Conservation (phyloP, 2,113 vertebrate species). For the Saccopteryx leptura region DNA sequence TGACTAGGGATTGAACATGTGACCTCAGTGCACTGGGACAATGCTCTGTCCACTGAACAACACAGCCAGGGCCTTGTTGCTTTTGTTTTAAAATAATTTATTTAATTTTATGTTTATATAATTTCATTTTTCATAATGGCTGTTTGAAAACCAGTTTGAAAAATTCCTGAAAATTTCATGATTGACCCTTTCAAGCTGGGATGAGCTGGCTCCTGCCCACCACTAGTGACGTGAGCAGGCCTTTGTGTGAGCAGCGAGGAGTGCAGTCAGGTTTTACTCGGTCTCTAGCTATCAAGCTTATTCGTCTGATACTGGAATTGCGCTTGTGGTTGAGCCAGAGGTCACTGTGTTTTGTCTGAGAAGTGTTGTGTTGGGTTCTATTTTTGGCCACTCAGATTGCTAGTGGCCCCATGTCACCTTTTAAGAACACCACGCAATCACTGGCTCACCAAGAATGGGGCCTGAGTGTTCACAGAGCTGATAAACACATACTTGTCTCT, state of each 20-base stretch:
- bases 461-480: neutral
- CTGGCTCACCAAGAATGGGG: neutral
- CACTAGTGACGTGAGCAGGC: neutral
- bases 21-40: too few species aligned
- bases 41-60: too few species aligned
- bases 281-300: too few species aligned
- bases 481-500: fast-evolving
- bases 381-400: neutral
- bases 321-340: neutral
- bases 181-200: neutral
- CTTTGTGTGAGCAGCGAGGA: fast-evolving
- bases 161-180: neutral
- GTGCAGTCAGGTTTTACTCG: fast-evolving
- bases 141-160: neutral
- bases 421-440: too few species aligned
- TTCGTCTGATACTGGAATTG: fast-evolving
- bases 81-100: neutral
- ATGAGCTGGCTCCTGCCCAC: neutral
- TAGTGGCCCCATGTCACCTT: neutral
- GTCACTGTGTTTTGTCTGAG: neutral
- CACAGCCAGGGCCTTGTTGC: too few species aligned
- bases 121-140: neutral
- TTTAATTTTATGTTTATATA: neutral
- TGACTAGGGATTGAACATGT: too few species aligned
- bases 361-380: fast-evolving